These are phyloP conservation scores for Eupithecia tripunctaria DNA, from an alignment of 2,888 invertebrate species.

Conservation along the genomic window DNA sequence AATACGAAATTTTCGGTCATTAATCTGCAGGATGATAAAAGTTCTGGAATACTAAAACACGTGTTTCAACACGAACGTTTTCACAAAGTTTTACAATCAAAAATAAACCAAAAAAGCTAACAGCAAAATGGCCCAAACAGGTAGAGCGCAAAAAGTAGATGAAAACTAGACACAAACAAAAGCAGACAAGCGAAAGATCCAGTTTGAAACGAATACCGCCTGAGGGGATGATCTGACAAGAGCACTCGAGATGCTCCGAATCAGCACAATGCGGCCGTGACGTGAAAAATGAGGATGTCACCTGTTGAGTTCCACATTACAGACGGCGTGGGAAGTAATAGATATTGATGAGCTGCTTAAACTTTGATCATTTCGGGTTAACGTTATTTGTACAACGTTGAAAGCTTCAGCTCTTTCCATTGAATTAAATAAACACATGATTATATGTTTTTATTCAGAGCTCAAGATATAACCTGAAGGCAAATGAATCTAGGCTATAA, in stretches of 20 bases:
- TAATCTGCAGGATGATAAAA: neutral
- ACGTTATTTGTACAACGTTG: no score
- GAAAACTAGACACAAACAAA: neutral
- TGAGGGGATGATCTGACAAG: constrained; percentile 25
- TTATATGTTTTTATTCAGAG: no score
- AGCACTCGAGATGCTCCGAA: constrained; percentile 16
- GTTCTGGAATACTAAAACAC: neutral
- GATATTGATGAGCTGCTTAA: constrained; percentile 51
- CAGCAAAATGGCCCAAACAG: neutral
- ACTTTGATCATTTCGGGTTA: neutral
- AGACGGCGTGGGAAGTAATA: constrained; percentile 48
- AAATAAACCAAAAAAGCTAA: neutral
- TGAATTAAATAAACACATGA: no score
- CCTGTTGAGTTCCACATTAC: constrained; percentile 56
- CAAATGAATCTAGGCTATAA: no score
- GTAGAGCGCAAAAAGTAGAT: neutral
- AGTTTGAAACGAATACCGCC: constrained; percentile 6
- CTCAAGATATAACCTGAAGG: no score
- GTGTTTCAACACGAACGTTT: neutral
- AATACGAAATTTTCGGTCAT: neutral
- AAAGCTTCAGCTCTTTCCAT: no score
- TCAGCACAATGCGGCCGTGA: constrained; percentile 40
- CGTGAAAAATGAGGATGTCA: constrained; percentile 58
- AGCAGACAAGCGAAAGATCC: neutral
- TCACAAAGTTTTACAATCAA: neutral